Evolutionary conservation across 2,797 vertebrate species (phyloP), one percentile per base, ranked within the genome.

Genomic region (Brachymystax lenok): DNA sequence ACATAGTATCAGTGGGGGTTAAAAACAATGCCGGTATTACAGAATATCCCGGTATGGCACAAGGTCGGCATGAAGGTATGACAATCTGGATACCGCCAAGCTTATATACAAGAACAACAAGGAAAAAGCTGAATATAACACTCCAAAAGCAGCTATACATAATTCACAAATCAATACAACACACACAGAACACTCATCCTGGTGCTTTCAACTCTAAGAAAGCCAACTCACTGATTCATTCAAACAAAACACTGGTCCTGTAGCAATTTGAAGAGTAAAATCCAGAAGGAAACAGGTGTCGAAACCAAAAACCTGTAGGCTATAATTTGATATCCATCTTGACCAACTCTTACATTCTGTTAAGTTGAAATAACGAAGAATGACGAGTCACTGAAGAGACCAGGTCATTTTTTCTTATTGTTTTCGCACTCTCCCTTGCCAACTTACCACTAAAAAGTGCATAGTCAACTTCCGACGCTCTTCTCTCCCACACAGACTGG

Each of bases 381-480:
- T 79, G 54, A 64, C 77, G 61, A 73, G 27, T 79, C 78, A 79
- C 74, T 16, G 73, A 78, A 75, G 77, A 56, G 10, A 30, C 30
- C 16, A 19, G 30, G 46, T 19, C 74, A 79, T 33, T 63, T 74
- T 16, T 51, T 51, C 28, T 56, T n/a, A 63, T 52, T 70, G 8
- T 74, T 69, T 64, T 71, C 74, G 8, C 66, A 56, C 76, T 14
- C 77, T 35, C 74, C 24, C 71, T 33, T 30, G 4, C 69, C 51
- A 33, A 46, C 76, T 71, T 66, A 8, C 73, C 70, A 78, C 74
- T 50, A 56, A 17, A 83, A 79, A 83, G 74, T 79, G 84, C 84
- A 73, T 71, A 3, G 71, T 83, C 83, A 79, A 77, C 80, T 83
- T 86, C 85, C 82, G 83, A 80, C 75, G 79, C 50, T 19, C 21